Conservation (phyloP, 2,888 invertebrate genomes). For the Aleiodes testaceus region DNA sequence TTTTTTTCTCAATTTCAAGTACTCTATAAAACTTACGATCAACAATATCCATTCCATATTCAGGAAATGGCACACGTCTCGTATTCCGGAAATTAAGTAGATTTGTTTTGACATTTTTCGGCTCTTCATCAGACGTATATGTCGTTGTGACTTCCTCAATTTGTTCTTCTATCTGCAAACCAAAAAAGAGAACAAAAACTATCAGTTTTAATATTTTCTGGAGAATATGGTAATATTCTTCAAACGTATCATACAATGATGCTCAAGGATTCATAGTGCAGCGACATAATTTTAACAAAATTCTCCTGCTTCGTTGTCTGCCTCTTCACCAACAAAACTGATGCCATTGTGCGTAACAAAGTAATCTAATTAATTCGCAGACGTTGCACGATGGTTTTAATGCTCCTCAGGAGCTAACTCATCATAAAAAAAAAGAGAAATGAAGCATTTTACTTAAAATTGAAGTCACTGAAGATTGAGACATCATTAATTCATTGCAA, state of each 20-base stretch:
- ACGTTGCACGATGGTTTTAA: neutral
- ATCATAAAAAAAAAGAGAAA: slow-evolving; percentile 9
- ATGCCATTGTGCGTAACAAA: neutral
- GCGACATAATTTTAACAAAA: slow-evolving; percentile 16
- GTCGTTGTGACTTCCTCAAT: slow-evolving; percentile 73
- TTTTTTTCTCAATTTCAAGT: too few relatives aligned
- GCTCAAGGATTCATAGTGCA: slow-evolving; percentile 25
- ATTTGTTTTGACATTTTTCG: slow-evolving; percentile 59
- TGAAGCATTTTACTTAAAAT: neutral
- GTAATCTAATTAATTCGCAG: neutral
- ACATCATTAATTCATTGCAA: neutral
- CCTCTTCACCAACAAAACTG: slow-evolving; percentile 1
- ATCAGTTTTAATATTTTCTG: neutral
- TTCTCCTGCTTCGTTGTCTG: neutral
- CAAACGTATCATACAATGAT: slow-evolving; percentile 28
- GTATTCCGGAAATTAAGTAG: slow-evolving; percentile 62
- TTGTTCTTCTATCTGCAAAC: slow-evolving; percentile 72
- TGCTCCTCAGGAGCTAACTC: neutral
- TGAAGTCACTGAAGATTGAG: neutral
- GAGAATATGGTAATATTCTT: neutral
- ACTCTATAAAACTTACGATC: slow-evolving; percentile 69
- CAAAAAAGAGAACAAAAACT: neutral
- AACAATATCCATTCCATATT: slow-evolving; percentile 80
- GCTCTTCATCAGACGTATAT: slow-evolving; percentile 67
- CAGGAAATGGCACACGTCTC: slow-evolving; percentile 79